A percentile compares a stretch with the other conserved stretches of the same genome.
Evolutionary conservation across 1,140 invertebrate species (phyloP).

Genomic region (Drosophila varians): DNA sequence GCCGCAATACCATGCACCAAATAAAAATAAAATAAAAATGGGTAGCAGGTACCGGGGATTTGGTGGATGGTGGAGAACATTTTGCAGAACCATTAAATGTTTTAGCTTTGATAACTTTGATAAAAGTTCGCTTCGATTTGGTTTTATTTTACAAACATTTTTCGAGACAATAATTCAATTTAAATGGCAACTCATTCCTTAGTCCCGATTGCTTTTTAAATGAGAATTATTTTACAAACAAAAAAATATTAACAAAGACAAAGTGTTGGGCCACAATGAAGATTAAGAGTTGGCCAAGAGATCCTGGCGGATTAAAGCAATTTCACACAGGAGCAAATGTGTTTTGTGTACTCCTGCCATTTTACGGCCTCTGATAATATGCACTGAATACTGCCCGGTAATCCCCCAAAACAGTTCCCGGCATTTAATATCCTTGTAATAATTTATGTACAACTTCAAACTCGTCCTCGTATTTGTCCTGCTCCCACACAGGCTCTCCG

Average conservation of each 20-base stretch:
- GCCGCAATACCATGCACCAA: slow-evolving; percentile 22
- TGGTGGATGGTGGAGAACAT: slow-evolving; percentile 14
- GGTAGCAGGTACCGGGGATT: not conserved
- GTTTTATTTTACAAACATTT: not conserved
- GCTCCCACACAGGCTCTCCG: slow-evolving; percentile 1
- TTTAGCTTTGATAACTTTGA: slow-evolving; percentile 51
- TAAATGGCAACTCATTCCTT: slow-evolving; percentile 26
- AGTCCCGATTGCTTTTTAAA: slow-evolving; percentile 44
- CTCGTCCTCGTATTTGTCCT: slow-evolving; percentile 28
- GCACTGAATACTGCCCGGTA: slow-evolving; percentile 37
- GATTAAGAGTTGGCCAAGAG: slow-evolving; percentile 30
- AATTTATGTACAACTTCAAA: slow-evolving; percentile 56
- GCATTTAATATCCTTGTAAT: slow-evolving; percentile 59
- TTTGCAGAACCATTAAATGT: slow-evolving; percentile 46
- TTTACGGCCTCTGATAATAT: slow-evolving; percentile 47
- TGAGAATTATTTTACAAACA: slow-evolving; percentile 29
- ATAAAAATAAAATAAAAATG: slow-evolving; percentile 14
- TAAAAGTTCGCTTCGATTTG: slow-evolving; percentile 30
- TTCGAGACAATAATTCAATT: slow-evolving; percentile 27
- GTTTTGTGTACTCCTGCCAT: slow-evolving; percentile 17
- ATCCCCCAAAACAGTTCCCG: slow-evolving; percentile 20
- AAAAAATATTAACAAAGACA: slow-evolving; percentile 44
- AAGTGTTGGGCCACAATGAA: slow-evolving; percentile 39
- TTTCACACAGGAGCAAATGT: slow-evolving; percentile 32
- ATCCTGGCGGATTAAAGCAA: slow-evolving; percentile 29